A percentile compares a stretch with the other conserved stretches of the same genome.
Conservation (phyloP, 2,113 vertebrate genomes). For the Leucopsar rothschildi region DNA sequence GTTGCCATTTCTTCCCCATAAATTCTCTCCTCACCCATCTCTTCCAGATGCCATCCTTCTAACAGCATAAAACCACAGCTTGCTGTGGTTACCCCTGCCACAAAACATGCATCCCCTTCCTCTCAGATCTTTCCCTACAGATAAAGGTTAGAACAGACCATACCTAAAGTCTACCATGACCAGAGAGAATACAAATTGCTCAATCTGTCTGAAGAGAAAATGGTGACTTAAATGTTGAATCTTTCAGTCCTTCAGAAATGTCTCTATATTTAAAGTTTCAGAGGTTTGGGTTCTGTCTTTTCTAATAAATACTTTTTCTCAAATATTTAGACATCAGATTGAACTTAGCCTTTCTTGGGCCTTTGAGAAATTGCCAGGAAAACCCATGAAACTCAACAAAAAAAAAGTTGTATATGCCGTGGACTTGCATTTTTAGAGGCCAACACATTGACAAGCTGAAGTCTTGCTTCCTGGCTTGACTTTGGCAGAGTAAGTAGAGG, state of each 20-base stretch:
- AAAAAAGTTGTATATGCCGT: background rate
- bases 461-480: background rate
- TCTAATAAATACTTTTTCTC: background rate
- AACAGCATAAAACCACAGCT: background rate
- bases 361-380: background rate
- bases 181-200: background rate
- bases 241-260: background rate
- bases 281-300: background rate
- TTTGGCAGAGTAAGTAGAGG: background rate
- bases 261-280: background rate
- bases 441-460: background rate
- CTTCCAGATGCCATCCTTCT: background rate
- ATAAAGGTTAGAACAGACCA: background rate
- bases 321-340: background rate
- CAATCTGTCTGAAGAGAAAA: background rate
- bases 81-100: background rate
- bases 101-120: background rate
- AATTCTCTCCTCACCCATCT: background rate
- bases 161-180: background rate
- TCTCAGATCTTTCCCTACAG: background rate
- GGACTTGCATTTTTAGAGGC: background rate
- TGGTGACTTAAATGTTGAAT: background rate
- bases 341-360: background rate
- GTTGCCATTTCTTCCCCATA: background rate
- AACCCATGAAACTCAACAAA: background rate